Conservation (phyloP, 1,140 invertebrate species). For the Drosophila tristis region DNA sequence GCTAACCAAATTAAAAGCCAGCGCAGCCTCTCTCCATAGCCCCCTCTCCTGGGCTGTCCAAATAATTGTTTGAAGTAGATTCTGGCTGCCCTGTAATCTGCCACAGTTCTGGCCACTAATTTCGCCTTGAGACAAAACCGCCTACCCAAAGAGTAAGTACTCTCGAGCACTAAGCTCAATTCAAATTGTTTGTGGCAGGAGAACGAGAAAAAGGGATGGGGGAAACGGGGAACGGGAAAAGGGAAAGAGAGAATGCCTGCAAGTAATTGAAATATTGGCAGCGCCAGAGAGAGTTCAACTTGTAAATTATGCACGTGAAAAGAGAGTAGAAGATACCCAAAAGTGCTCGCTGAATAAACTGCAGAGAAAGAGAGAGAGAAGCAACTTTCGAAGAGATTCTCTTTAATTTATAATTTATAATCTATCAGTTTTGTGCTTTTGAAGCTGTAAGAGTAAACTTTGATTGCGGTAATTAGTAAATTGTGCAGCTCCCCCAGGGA, state of each 20-base stretch:
- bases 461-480: slow-evolving; percentile 80
- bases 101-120: slow-evolving; percentile 78
- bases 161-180: slow-evolving; percentile 42
- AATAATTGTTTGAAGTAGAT: slow-evolving; percentile 77
- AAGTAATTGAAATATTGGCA: slow-evolving; percentile 73
- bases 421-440: slow-evolving; percentile 61
- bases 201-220: not conserved
- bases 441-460: slow-evolving; percentile 50
- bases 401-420: slow-evolving; percentile 82
- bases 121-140: slow-evolving; percentile 72
- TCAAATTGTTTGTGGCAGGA: slow-evolving; percentile 43
- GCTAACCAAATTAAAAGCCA: slow-evolving; percentile 73
- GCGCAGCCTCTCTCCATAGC: slow-evolving; percentile 14
- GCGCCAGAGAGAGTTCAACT: slow-evolving; percentile 33
- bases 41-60: slow-evolving; percentile 31
- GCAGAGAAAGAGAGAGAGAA: not conserved
- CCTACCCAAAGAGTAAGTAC: slow-evolving; percentile 47
- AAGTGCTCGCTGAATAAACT: slow-evolving; percentile 8
- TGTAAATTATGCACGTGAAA: slow-evolving; percentile 62
- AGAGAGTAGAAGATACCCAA: not conserved
- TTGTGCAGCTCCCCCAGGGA: slow-evolving; percentile 35
- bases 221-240: not conserved
- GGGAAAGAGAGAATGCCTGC: slow-evolving; percentile 4
- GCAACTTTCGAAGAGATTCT: slow-evolving; percentile 64
- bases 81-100: slow-evolving; percentile 72